Conservation (phyloP, 2,888 invertebrate genomes). For the Hemaris fuciformis region DNA sequence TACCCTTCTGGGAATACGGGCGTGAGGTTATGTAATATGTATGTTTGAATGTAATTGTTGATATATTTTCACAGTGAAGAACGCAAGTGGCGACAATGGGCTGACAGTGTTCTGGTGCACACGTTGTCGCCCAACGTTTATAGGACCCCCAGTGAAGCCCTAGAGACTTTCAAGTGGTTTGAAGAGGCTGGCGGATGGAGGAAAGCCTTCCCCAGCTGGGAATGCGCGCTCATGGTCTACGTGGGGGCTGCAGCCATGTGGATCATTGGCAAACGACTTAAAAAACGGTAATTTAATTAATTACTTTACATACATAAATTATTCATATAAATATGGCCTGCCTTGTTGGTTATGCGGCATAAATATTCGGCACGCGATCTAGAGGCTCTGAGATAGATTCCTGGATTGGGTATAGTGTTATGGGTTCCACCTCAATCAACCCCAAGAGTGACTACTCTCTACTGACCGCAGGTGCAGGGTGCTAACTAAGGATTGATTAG, state of each 20-base stretch:
- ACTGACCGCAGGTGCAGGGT: too few relatives aligned
- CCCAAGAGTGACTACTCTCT: too few relatives aligned
- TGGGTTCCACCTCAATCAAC: too few relatives aligned
- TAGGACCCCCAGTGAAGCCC: slow-evolving; percentile 90
- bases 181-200: slow-evolving; percentile 96
- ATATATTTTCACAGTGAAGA: slow-evolving; percentile 90
- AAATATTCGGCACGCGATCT: too few relatives aligned
- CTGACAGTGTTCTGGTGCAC: slow-evolving; percentile 94
- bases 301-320: background rate
- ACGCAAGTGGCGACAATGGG: slow-evolving; percentile 97
- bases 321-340: background rate
- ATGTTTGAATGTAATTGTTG: too few relatives aligned
- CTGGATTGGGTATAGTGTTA: too few relatives aligned
- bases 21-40: too few relatives aligned
- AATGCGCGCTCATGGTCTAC: slow-evolving; percentile 92
- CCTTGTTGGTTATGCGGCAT: too few relatives aligned
- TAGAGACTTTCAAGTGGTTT: slow-evolving; percentile 97
- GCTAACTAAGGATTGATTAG: too few relatives aligned
- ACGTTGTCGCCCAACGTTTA: slow-evolving; percentile 98
- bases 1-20: too few relatives aligned
- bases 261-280: slow-evolving; percentile 92
- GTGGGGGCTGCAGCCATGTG: slow-evolving; percentile 97
- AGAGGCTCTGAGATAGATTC: too few relatives aligned
- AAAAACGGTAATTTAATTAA: slow-evolving; percentile 83
- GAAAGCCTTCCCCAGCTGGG: slow-evolving; percentile 92